Conservation (phyloP, 1,140 invertebrate genomes). For the Nymphalis io region DNA sequence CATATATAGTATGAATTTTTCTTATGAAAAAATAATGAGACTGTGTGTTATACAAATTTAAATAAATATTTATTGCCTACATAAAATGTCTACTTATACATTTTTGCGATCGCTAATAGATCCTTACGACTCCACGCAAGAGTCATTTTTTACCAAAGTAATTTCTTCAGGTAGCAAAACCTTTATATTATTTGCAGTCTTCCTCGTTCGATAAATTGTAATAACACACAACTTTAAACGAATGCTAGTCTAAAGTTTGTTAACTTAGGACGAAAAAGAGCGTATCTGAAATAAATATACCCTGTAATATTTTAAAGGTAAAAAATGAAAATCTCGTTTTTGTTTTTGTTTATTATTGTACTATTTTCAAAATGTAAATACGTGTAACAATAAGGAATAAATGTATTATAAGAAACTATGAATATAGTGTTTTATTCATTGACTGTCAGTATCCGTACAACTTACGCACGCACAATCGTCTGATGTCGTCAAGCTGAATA, state of each 20-base stretch:
- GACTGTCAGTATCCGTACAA: conserved; percentile 16
- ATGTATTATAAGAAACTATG: conserved; percentile 78
- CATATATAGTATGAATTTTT: conserved; percentile 11
- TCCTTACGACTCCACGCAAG: conserved; percentile 44
- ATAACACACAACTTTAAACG: conserved; percentile 23
- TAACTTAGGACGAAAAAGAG: conserved; percentile 47
- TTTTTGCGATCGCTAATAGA: conserved; percentile 50
- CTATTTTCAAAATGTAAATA: conserved; percentile 73
- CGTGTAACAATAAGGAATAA: conserved; percentile 71
- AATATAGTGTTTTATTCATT: conserved; percentile 50
- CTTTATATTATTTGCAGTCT: conserved; percentile 50
- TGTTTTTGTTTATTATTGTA: conserved; percentile 75
- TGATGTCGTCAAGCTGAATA: conserved; percentile 2
- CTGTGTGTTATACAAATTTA: conserved; percentile 36
- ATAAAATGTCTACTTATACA: conserved; percentile 25
- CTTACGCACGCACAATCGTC: conserved; percentile 15
- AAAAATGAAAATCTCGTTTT: conserved; percentile 63
- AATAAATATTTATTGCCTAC: conserved; percentile 34
- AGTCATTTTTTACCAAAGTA: conserved; percentile 71
- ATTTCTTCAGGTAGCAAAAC: conserved; percentile 46
- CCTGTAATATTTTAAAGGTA: conserved; percentile 42
- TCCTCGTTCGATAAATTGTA: conserved; percentile 55
- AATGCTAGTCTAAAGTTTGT: conserved; percentile 57
- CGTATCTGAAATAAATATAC: conserved; percentile 46
- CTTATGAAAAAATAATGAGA: conserved; percentile 40